Conservation (phyloP, 2,113 vertebrate genomes). For the Taxidea taxus region DNA sequence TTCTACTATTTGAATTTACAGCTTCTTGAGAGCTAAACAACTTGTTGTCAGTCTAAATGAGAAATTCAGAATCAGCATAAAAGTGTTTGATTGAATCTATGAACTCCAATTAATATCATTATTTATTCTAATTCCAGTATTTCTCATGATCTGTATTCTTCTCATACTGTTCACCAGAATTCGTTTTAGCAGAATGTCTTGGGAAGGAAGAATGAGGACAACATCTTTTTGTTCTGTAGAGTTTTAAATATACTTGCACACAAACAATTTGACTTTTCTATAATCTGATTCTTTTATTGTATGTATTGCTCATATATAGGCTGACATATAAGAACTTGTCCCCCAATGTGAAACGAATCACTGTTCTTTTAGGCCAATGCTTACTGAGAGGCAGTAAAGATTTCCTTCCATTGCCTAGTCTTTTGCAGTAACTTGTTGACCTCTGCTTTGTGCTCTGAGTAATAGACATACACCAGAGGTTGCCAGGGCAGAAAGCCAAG, state of each 20-base stretch:
- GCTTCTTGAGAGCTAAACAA: not conserved
- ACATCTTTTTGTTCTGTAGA: not conserved
- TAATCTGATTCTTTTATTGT: not conserved
- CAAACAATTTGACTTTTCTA: not conserved
- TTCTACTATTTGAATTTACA: not conserved
- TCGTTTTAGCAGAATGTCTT: not conserved
- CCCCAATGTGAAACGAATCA: not conserved
- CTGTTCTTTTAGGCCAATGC: not conserved
- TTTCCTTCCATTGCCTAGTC: not conserved
- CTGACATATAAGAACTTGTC: not conserved
- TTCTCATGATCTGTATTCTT: not conserved
- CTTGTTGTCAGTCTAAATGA: not conserved
- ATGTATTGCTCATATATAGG: not conserved
- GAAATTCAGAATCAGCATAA: not conserved
- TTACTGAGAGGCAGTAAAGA: not conserved
- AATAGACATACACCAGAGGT: not conserved
- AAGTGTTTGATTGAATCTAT: not conserved
- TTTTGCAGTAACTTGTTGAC: not conserved
- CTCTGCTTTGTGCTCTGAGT: not conserved
- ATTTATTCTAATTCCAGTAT: not conserved
- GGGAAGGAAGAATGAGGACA: not conserved
- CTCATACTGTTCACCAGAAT: not conserved
- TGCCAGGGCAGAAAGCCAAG: not conserved
- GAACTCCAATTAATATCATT: not conserved
- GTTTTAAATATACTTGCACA: not conserved